phyloP scores from a whole-genome alignment of 1,140 invertebrate species.

The Brachionus koreanus region DNA sequence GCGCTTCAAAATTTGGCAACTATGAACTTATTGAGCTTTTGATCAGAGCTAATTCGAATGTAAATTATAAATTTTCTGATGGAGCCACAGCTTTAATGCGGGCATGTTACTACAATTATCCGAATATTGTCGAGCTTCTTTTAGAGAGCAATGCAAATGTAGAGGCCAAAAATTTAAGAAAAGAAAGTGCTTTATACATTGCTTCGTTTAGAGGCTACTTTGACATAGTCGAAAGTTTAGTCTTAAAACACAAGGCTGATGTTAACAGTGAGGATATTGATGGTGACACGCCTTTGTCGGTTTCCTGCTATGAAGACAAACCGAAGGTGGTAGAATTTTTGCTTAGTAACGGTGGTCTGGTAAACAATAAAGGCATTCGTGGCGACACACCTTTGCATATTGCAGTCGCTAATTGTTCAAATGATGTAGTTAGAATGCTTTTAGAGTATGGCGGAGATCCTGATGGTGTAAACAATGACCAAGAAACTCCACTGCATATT shows the following conservation, averaged over 20 bases:
- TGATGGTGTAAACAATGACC: not conserved
- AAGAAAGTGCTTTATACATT: slow-evolving; percentile 34
- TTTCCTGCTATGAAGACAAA: slow-evolving; percentile 33
- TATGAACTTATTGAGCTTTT: not conserved
- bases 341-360: not conserved
- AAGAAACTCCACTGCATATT: slow-evolving; percentile 19
- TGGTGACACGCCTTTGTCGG: slow-evolving; percentile 20
- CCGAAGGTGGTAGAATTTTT: not conserved
- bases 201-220: slow-evolving; percentile 35
- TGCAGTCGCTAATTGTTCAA: slow-evolving; percentile 30
- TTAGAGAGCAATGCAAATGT: not conserved
- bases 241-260: slow-evolving; percentile 11
- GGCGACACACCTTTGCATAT: slow-evolving; percentile 42
- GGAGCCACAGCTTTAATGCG: slow-evolving; percentile 29
- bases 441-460: not conserved
- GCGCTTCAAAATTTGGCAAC: slow-evolving; percentile 20
- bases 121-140: not conserved
- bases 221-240: not conserved
- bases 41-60: not conserved
- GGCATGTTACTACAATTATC: slow-evolving; percentile 33
- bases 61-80: slow-evolving; percentile 28
- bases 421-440: not conserved
- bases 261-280: slow-evolving; percentile 29
- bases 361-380: slow-evolving; percentile 36
- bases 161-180: not conserved